Base-by-base conservation (phyloP, 2,113 vertebrate species). In the Cnemophilus loriae region DNA sequence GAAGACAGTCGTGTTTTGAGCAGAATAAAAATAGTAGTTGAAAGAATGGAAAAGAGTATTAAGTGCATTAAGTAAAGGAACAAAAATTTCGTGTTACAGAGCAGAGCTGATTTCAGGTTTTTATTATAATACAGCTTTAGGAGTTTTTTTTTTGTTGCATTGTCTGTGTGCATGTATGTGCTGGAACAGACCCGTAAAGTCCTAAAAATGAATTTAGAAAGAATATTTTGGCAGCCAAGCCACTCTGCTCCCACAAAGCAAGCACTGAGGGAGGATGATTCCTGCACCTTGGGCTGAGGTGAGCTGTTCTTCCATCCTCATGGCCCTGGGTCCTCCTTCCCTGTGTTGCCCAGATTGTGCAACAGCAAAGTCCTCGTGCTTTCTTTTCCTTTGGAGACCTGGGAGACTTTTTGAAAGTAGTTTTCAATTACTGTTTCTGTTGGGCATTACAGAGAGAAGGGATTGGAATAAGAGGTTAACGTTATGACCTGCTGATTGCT, bases 1-100 rank as follows among this genome's bases (percentile, higher is more conserved):
- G 81, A 93, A 95, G 87, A 69, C 89, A 90, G 78, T 49, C 63
- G 8, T 91, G 83, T 89, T 93, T 87, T 82, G 71, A 96, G 89
- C 83, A 87, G 86, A 88, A 71, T 74, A 81, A 81, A 92, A 94
- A 92, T 95, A 96, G 92, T 32, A 64, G 39, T 39, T 87, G 74
- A 93, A 91, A 89, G 87, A 87, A 67, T 41, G 83, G 88, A 84
- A 96, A 88, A 90, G 83, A 80, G 23, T 65, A 78, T 85, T 35
- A 82, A 76, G 44, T 16, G 52, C 3, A 3, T 85, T 42, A 65
- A 75, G 59, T 37, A 68, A 69, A 77, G 59, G 93, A 80, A 80
- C 26, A 77, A 80, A 67, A 83, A 53, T 8, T 53, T 70, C 22
- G 5, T 63, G 60, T 70, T 35, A 10, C 11, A 33, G 59, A 88